Evolutionary conservation across 2,888 invertebrate genomes (phyloP).

Genomic region (Venustoraphidia nigricollis): DNA sequence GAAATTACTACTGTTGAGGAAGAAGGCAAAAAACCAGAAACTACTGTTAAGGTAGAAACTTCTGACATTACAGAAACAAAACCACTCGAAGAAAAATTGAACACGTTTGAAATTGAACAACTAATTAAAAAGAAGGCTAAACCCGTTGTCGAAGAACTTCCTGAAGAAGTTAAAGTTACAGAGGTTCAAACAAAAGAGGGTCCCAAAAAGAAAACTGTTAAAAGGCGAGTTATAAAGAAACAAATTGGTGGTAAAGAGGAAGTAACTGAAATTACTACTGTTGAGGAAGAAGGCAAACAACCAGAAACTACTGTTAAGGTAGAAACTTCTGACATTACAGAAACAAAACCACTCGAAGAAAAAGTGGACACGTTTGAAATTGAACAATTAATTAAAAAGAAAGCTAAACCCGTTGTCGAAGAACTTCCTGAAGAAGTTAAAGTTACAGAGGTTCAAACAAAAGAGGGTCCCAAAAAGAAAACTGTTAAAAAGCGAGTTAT

Average conservation of each 20-base stretch:
- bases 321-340: constrained; percentile 1
- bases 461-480: constrained; percentile 19
- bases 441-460: constrained; percentile 17
- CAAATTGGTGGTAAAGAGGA: constrained; percentile 17
- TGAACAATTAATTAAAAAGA: constrained; percentile 7
- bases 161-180: constrained; percentile 20
- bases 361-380: constrained; percentile 4
- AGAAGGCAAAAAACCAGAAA: constrained; percentile 21
- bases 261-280: constrained; percentile 27
- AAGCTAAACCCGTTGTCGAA: constrained; percentile 11
- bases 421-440: constrained; percentile 15
- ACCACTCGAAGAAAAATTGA: constrained; percentile 4
- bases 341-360: constrained; percentile 8
- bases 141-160: constrained; percentile 9
- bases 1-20: constrained; percentile 22
- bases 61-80: constrained; percentile 3
- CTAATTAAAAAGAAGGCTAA: constrained; percentile 3
- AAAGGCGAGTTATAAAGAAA: constrained; percentile 18
- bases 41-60: constrained; percentile 16
- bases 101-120: constrained; percentile 10
- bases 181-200: constrained; percentile 21
- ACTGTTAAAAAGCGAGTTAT: constrained; percentile 29
- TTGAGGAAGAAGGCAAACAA: constrained; percentile 24
- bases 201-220: constrained; percentile 16
- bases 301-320: constrained; percentile 16